Evolutionary conservation across 2,888 invertebrate species (phyloP), one percentile per base, ranked within the genome.

Genomic region (Stenodema calcarata): DNA sequence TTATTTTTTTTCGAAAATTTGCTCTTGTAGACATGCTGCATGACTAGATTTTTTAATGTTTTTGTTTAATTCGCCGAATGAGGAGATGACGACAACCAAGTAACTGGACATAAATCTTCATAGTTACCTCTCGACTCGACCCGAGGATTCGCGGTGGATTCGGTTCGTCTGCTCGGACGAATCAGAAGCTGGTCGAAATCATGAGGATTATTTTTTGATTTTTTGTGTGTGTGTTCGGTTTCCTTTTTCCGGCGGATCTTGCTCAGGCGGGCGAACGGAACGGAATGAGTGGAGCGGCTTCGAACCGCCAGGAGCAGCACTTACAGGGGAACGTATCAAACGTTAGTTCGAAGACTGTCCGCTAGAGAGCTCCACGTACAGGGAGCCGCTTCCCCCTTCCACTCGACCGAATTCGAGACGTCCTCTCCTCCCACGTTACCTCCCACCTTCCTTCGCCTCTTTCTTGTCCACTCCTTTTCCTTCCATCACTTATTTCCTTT

Each of bases 391-490:
- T 12, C 47, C 62, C 80, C 62, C 80, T 81, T 80, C 50, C 54
- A 35, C 35, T 18, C 80, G 50, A 41, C n/a, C n/a, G 18, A 35
- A 2, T 12, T 62, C 23, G 62, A 62, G 23, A 62, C 62, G 4
- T 50, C 50, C 50, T 79, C 73, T 62, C 78, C 80, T 81, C 86
- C 62, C 69, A 50, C 86, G 16, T 41, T 81, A 9, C 82, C 82
- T 83, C 87, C 70, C 78, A 62, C 87, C 69, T 42, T 87, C 75
- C 50, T 54, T 44, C 62, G 62, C 1, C 44, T 78, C 78, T 44
- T 44, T 27, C 41, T 78, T 42, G 62, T 62, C 62, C 62, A 62
- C 78, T 44, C 78, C 35, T 27, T 69, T n/a, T 30, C n/a, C 78
- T 78, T 23, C 78, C 42, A 78, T 78, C 78, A 78, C 78, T 44